Evolutionary conservation across 2,113 vertebrate species (phyloP), one percentile per base, ranked within the genome.

Genomic region (Origma solitaria): DNA sequence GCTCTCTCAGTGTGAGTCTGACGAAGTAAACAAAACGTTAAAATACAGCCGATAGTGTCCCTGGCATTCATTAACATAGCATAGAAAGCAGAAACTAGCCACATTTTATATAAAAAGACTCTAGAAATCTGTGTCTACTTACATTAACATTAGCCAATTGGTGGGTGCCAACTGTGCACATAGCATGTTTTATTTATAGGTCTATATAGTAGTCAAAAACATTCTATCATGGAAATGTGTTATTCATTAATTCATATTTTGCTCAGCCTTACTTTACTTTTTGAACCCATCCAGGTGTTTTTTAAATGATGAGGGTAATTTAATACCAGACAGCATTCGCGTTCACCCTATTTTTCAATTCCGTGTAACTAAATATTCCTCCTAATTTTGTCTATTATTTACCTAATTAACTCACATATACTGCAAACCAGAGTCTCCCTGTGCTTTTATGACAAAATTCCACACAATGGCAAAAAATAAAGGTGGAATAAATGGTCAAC

Each of bases 161-260:
- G 91, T 45, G 92, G 89, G 92, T 96, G 96, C 96, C 96, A 96
- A 95, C 92, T 96, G 80, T 88, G 95, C 56, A 75, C 73, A 70
- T 76, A 97, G 82, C 92, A 89, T 50, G 44, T 94, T 97, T 97
- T 98, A 98, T 97, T 97, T 97, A 97, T 97, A 97, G 96, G 96
- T 91, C 95, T 95, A 93, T 96, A 95, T 97, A 94, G 94, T 92
- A 96, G 94, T 97, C 83, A 91, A 92, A 97, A 97, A 91, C 95
- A 90, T 95, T 96, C 83, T 95, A 96, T 97, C 92, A 91, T 6
- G 50, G 94, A 97, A 98, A 98, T 95, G 92, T 97, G 96, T 96
- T 98, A 94, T 97, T 97, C 96, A 97, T 98, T 98, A 98, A 97
- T 98, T 98, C 95, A 97, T 97, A 97, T 97, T 98, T 98, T 97